These are phyloP conservation scores for Ryuthela nishihirai DNA, from an alignment of 2,888 invertebrate species.

Conservation along the genomic window DNA sequence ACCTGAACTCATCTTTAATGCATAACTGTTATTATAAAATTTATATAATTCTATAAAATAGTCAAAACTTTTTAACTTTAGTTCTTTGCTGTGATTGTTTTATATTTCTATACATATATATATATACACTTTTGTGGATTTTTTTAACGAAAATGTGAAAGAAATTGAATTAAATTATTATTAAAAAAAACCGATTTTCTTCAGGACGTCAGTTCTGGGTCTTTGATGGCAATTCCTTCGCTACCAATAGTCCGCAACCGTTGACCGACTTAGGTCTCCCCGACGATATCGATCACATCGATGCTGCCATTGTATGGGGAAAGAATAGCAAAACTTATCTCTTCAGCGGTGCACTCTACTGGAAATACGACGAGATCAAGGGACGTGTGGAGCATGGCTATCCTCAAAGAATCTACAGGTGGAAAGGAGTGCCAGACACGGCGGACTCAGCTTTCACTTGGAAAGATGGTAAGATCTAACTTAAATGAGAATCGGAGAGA, in stretches of 20 bases:
- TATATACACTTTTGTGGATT: background rate
- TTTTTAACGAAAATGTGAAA: too few species aligned
- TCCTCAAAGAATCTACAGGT: constrained; percentile 89
- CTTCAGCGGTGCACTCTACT: constrained; percentile 62
- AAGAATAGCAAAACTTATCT: constrained; percentile 57
- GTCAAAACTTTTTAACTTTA: background rate
- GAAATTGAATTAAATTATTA: too few species aligned
- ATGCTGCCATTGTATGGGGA: constrained; percentile 67
- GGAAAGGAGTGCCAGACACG: constrained; percentile 83
- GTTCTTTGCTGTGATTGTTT: background rate
- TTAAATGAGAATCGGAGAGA: background rate
- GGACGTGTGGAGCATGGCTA: constrained; percentile 73
- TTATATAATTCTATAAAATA: too few species aligned
- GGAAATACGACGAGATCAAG: constrained; percentile 62
- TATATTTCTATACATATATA: background rate
- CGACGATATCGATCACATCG: constrained; percentile 59
- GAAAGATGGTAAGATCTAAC: constrained; percentile 56
- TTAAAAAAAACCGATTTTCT: too few species aligned
- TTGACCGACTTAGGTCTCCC: constrained; percentile 65
- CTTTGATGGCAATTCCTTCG: constrained; percentile 68
- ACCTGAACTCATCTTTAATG: too few species aligned
- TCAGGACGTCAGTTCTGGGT: constrained; percentile 64
- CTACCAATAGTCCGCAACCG: constrained; percentile 66
- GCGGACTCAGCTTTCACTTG: constrained; percentile 92
- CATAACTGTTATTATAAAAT: too few species aligned